Percentiles rank a stretch among this genome's conserved stretches.
Conservation (phyloP, 2,888 invertebrate species). For the Conistra vaccinii region DNA sequence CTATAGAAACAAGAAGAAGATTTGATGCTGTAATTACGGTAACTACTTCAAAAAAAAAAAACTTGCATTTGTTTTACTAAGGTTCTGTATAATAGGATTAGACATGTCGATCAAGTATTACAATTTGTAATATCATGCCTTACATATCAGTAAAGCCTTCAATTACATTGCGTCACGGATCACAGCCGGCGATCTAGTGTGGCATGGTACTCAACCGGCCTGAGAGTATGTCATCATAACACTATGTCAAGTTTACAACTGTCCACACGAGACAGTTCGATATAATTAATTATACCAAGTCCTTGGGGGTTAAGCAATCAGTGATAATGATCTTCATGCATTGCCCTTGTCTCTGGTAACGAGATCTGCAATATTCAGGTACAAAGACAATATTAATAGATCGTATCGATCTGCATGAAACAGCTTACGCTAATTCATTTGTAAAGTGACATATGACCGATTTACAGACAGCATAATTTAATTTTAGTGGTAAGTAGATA, state of each 20-base stretch:
- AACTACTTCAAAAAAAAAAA: too few species aligned
- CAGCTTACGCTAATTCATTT: background rate
- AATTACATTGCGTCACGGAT: slow-evolving; percentile 52
- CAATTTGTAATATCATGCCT: slow-evolving; percentile 51
- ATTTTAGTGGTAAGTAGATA: background rate
- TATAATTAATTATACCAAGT: slow-evolving; percentile 63
- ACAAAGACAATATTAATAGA: slow-evolving; percentile 10
- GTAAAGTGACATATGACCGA: background rate
- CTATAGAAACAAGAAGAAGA: background rate
- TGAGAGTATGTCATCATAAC: slow-evolving; percentile 44
- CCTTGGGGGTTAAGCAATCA: slow-evolving; percentile 39
- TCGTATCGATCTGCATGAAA: background rate
- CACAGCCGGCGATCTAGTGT: slow-evolving; percentile 30
- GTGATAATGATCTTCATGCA: slow-evolving; percentile 52
- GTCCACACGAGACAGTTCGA: slow-evolving; percentile 44
- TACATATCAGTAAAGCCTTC: slow-evolving; percentile 42
- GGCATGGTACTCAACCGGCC: slow-evolving; percentile 51
- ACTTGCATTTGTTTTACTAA: background rate
- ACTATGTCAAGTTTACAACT: slow-evolving; percentile 66
- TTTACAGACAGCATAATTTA: background rate
- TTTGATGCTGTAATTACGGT: background rate
- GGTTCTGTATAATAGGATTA: slow-evolving; percentile 42
- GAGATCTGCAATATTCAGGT: slow-evolving; percentile 3
- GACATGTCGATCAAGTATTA: slow-evolving; percentile 50
- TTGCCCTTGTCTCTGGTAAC: slow-evolving; percentile 38